Evolutionary conservation across 1,140 invertebrate species (phyloP).

Genomic region (Monomorium pharaonis): DNA sequence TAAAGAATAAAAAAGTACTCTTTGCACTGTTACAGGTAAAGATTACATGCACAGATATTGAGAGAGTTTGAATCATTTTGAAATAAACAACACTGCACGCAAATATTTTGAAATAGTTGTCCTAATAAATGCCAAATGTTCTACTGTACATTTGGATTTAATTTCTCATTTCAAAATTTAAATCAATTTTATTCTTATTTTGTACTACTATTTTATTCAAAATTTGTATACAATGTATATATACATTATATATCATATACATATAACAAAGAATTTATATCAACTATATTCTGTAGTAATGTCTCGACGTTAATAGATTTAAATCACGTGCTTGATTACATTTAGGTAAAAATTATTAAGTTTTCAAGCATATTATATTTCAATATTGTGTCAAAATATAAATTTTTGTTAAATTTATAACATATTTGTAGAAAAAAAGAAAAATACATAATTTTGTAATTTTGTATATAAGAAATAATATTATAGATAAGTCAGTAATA

Average conservation of each 20-base stretch:
- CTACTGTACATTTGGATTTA: background rate
- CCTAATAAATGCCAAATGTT: background rate
- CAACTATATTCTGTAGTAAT: background rate
- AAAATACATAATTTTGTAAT: too few species aligned
- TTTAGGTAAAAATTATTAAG: background rate
- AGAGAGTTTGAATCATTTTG: background rate
- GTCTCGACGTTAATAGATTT: background rate
- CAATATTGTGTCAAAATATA: too few species aligned
- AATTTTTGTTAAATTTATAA: too few species aligned
- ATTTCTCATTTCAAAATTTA: background rate
- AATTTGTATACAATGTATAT: background rate
- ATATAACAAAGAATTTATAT: background rate
- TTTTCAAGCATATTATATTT: background rate
- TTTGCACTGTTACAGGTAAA: background rate
- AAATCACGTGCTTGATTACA: background rate
- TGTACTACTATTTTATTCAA: background rate
- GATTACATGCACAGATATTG: background rate
- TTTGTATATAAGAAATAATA: background rate
- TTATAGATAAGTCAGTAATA: too few species aligned
- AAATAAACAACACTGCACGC: background rate
- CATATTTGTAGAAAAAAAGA: too few species aligned
- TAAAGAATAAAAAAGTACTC: conserved; percentile 2
- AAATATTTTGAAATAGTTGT: background rate
- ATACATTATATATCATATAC: too few species aligned
- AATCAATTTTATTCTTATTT: background rate